Conservation (phyloP, 2,797 vertebrate species). For the Esox masquinongy region DNA sequence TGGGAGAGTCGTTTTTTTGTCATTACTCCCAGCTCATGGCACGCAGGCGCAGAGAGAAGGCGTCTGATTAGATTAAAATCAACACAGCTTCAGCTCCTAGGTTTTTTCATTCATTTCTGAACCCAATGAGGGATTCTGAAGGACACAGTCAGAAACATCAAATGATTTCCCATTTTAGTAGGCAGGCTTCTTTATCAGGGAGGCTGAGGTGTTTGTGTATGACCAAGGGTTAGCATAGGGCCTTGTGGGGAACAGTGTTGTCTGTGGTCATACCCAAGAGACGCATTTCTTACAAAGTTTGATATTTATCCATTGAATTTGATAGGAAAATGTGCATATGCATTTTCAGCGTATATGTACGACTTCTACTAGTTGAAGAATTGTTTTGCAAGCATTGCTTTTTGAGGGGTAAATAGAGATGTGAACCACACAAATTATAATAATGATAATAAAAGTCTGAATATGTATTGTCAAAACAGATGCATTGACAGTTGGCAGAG, state of each 20-base stretch:
- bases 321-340: no score
- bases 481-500: no score
- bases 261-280: neutral
- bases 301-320: no score
- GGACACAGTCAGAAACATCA: constrained; percentile 34
- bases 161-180: constrained; percentile 45
- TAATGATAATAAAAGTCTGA: no score
- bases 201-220: constrained; percentile 20
- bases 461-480: no score
- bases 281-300: no score
- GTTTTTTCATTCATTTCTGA: constrained; percentile 60
- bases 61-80: constrained; percentile 68
- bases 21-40: constrained; percentile 37
- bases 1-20: constrained; percentile 37
- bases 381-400: no score
- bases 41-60: constrained; percentile 23
- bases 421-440: no score
- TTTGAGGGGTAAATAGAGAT: no score
- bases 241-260: constrained; percentile 27
- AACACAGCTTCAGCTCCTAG: constrained; percentile 53
- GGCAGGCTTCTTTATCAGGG: constrained; percentile 41
- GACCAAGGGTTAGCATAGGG: neutral
- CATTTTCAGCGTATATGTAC: no score
- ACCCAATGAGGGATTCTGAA: constrained; percentile 42
- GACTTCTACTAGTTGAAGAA: no score